Conservation (phyloP, 2,888 invertebrate genomes). For the Galeruca laticollis region DNA sequence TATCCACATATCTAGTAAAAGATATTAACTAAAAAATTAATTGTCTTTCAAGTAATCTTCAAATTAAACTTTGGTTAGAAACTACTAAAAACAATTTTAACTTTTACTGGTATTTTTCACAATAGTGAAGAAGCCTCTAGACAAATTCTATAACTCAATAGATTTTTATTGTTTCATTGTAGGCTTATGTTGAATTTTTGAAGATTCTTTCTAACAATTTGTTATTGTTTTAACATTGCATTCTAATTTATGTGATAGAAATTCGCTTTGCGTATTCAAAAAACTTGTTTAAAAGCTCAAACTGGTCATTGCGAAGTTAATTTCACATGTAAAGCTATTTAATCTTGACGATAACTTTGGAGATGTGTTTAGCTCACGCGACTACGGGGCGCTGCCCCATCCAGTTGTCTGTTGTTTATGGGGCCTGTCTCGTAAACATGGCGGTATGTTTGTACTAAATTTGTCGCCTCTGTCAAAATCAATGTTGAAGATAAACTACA, state of each 20-base stretch:
- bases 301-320: slow-evolving; percentile 52
- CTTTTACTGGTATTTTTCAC: too few relatives aligned
- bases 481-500: slow-evolving; percentile 59
- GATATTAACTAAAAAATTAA: too few relatives aligned
- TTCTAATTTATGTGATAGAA: background rate
- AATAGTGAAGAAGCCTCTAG: too few relatives aligned
- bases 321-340: slow-evolving; percentile 53
- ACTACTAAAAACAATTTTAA: too few relatives aligned
- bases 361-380: slow-evolving; percentile 60
- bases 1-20: too few relatives aligned
- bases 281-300: slow-evolving; percentile 48
- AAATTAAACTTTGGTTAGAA: too few relatives aligned
- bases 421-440: slow-evolving; percentile 59
- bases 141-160: too few relatives aligned
- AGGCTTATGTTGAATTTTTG: too few relatives aligned
- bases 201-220: too few relatives aligned
- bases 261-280: slow-evolving; percentile 22
- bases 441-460: slow-evolving; percentile 63
- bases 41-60: too few relatives aligned
- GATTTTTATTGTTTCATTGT: too few relatives aligned
- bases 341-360: slow-evolving; percentile 51
- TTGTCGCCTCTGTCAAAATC: slow-evolving; percentile 63
- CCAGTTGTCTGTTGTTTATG: slow-evolving; percentile 57
- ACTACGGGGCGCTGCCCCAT: slow-evolving; percentile 60
- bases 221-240: too few relatives aligned